Base-by-base conservation (phyloP, 2,797 vertebrate species). In the Anableps anableps region DNA sequence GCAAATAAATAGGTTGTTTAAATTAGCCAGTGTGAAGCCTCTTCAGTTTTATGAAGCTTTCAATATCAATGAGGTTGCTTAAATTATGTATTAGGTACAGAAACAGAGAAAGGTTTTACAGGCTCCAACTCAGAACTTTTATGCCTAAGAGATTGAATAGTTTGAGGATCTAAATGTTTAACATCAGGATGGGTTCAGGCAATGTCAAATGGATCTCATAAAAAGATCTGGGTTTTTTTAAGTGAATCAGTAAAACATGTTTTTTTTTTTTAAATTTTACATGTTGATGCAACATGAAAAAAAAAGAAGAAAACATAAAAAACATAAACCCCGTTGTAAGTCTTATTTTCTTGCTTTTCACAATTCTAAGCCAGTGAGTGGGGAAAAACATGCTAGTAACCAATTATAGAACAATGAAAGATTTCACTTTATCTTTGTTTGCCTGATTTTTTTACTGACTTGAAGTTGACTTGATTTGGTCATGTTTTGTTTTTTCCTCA, bases 1-100 rank as follows among this genome's bases (percentile, higher is more conserved):
- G 90, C 91, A 94, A 93, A 91, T 31, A 85, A 93, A 93, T 88
- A 94, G 93, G 92, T 86, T 94, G 90, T 88, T 93, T 93, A 93
- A 93, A 94, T 95, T 94, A 93, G 85, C 86, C 75, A 71, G 93
- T 86, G 90, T 91, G 19, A 19, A 89, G 90, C 87, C 94, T 94
- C 85, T 88, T 90, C 85, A 88, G 85, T 80, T 60, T 60, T 16
- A 62, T 31, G 14, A 72, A 73, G 82, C 80, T 41, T 90, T 90
- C 85, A 90, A 88, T 83, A 85, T 91, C 89, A 91, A 94, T 93
- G 84, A 87, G 89, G 75, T 80, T 79, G 78, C 79, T 89, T 94
- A 85, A 95, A 95, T 95, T 93, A 93, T 94, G 86, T 87, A 94
- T 86, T 77, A 82, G 84, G 19, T 66, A 19, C 75, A 88, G 50